These are phyloP conservation scores for Alfaro cultratus DNA, from an alignment of 2,797 vertebrate genomes.

Conservation along the genomic window DNA sequence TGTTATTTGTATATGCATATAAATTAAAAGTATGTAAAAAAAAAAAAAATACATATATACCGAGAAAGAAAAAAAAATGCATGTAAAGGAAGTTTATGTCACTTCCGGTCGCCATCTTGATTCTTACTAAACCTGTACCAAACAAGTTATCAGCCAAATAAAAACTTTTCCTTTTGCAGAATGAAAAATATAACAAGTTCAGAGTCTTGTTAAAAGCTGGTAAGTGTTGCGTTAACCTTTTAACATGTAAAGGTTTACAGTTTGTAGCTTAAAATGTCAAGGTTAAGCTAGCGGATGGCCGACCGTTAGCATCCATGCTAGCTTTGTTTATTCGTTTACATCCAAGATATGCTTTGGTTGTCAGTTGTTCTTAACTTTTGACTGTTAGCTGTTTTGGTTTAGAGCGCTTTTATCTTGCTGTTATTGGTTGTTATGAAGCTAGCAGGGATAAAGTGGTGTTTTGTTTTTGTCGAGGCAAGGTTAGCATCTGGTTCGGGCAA, in stretches of 20 bases:
- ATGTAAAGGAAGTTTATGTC: neutral
- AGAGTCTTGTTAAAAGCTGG: neutral
- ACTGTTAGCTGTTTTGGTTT: neutral
- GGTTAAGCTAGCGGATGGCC: neutral
- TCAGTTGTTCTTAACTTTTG: neutral
- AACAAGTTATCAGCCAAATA: neutral
- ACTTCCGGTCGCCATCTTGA: slow-evolving; percentile 12
- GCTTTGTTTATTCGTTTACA: neutral
- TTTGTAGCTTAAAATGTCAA: neutral
- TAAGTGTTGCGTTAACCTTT: neutral
- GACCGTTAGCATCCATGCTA: neutral
- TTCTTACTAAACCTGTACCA: neutral
- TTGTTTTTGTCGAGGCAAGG: neutral
- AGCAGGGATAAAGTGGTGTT: neutral
- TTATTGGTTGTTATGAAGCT: neutral
- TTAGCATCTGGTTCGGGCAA: neutral
- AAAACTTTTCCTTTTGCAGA: neutral
- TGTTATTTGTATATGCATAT: too few relatives aligned
- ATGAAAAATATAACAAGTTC: neutral
- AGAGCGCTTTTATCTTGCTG: neutral
- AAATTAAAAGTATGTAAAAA: neutral
- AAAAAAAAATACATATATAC: neutral
- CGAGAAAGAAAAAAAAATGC: neutral
- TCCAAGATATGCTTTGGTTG: neutral
- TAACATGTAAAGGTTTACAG: neutral